phyloP scores from a whole-genome alignment of 2,797 vertebrate genomes.

The Thalassophryne amazonica region DNA sequence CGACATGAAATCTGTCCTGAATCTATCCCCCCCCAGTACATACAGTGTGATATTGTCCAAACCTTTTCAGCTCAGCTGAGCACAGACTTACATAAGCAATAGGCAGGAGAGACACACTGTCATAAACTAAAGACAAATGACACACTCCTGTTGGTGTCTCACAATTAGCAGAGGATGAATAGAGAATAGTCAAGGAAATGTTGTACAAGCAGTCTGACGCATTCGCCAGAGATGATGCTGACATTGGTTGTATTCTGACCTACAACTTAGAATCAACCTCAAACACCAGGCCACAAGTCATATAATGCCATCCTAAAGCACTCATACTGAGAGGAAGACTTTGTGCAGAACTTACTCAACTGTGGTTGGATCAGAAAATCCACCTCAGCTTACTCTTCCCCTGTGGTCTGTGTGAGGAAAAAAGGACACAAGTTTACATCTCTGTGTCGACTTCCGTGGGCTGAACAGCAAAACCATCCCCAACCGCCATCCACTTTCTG shows the following conservation, averaged over 20 bases:
- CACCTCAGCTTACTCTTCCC: not conserved
- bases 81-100: not conserved
- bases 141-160: constrained; percentile 18
- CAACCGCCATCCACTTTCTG: not conserved
- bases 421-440: not conserved
- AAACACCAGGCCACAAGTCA: not conserved
- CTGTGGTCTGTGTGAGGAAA: constrained; percentile 1
- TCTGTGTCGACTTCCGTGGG: not conserved
- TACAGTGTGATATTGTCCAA: too few relatives aligned
- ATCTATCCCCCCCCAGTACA: too few relatives aligned
- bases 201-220: not conserved
- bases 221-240: not conserved
- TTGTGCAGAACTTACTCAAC: not conserved
- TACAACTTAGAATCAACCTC: too few relatives aligned
- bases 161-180: constrained; percentile 4
- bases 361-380: constrained; percentile 9
- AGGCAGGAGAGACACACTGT: not conserved
- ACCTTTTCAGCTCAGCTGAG: not conserved
- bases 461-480: not conserved
- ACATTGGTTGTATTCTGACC: constrained; percentile 9
- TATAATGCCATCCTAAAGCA: constrained; percentile 13
- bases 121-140: not conserved
- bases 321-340: constrained; percentile 6
- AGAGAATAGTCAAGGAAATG: not conserved
- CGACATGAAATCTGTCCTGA: constrained; percentile 3